Conservation (phyloP, 1,140 invertebrate genomes). For the Brachionus plicatilis region DNA sequence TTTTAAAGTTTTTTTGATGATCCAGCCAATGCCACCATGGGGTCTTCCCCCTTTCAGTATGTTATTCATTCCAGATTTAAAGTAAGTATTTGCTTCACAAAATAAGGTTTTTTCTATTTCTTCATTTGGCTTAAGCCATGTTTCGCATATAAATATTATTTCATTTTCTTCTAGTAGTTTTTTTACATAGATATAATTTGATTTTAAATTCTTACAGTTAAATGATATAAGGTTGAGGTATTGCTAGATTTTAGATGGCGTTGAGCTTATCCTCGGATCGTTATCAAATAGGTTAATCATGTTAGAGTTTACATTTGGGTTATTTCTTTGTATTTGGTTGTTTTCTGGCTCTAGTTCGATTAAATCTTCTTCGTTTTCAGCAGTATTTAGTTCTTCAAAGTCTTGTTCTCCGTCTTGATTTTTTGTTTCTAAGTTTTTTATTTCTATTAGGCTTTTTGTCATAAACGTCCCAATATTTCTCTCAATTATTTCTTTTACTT, state of each 20-base stretch:
- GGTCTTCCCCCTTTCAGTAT: neutral
- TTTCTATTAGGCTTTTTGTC: too few relatives aligned
- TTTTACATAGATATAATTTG: neutral
- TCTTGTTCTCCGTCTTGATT: too few relatives aligned
- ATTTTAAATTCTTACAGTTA: neutral
- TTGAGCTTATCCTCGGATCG: neutral
- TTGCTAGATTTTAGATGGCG: neutral
- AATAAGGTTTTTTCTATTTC: neutral
- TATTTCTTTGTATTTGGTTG: too few relatives aligned
- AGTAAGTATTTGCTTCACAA: neutral
- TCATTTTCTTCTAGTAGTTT: neutral
- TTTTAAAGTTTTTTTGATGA: neutral
- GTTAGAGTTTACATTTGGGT: neutral
- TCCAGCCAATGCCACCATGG: neutral
- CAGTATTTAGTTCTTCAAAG: too few relatives aligned
- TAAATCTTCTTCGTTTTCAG: too few relatives aligned
- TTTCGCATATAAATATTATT: neutral
- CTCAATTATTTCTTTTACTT: too few relatives aligned
- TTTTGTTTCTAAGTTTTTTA: too few relatives aligned
- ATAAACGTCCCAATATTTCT: too few relatives aligned
- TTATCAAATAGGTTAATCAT: neutral
- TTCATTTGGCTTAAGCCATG: neutral
- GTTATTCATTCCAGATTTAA: neutral
- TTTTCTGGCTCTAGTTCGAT: too few relatives aligned
- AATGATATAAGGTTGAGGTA: neutral